Base-by-base conservation (phyloP, 2,113 vertebrate species). In the Misgurnus mizolepis region DNA sequence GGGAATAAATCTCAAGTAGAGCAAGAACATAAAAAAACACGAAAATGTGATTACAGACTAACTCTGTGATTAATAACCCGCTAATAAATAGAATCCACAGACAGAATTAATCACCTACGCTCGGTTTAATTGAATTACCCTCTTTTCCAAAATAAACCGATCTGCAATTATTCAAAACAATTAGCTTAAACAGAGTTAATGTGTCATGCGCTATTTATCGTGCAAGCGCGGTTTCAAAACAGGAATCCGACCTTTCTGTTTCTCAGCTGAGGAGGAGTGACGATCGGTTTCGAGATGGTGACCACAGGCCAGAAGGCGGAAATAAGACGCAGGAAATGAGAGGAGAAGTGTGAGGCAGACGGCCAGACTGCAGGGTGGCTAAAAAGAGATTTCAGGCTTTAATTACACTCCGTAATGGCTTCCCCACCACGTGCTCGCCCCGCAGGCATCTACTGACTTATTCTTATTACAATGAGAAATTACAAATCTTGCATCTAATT, bases 331-430 rank as follows among this genome's bases (percentile, higher is more conserved):
- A 55, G 65, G 39, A 64, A 22, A 69, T 43, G 79, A 60, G 67
- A 70, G 41, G 70, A 75, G 10, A 40, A 70, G 69, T 72, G 55
- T 22, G 66, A 67, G 65, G 55, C 70, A 82, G 82, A 77, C 43
- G 80, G 78, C 41, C 58, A 56, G 67, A 82, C 80, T 71, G 77
- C 76, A 61, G 83, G 80, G 83, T 65, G 72, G 77, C 47, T 76
- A 72, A 60, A 82, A 76, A 67, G 67, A 80, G 62, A 66, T 67
- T 56, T 55, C 80, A 76, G 50, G 18, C 67, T 80, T 80, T 85
- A 85, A 85, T 85, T 85, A 85, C 80, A 76, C 67, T 72, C 72
- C 45, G 70, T 82, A 81, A 79, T 81, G 76, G 58, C 69, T 72
- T 79, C 40, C 60, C 71, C 70, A 76, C 65, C 77, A 64, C 62